phyloP scores from a whole-genome alignment of 2,888 invertebrate species.

The Dastarcus helophoroides region DNA sequence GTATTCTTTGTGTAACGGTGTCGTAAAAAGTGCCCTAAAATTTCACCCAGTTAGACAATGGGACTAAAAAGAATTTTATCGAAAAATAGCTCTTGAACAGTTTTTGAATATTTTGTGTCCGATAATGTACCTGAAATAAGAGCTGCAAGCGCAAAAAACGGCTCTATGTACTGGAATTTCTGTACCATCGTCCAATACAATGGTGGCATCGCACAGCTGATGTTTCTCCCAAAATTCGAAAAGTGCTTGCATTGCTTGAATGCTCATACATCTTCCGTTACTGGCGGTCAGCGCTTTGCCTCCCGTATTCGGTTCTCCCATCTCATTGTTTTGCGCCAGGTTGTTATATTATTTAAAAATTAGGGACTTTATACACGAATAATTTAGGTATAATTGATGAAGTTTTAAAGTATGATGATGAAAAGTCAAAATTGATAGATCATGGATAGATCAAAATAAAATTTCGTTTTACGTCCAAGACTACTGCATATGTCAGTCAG shows the following conservation, averaged over 20 bases:
- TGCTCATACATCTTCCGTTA: slow-evolving; percentile 62
- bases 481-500: too few relatives aligned
- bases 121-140: slow-evolving; percentile 65
- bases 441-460: too few relatives aligned
- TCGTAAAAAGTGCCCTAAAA: slow-evolving; percentile 69
- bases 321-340: slow-evolving; percentile 28
- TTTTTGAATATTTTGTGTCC: too few relatives aligned
- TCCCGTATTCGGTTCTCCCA: slow-evolving; percentile 27
- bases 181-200: slow-evolving; percentile 70
- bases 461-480: too few relatives aligned
- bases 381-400: slow-evolving; percentile 21
- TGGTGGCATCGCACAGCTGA: slow-evolving; percentile 76
- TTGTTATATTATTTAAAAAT: slow-evolving; percentile 15
- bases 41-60: not conserved
- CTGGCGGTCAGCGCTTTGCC: slow-evolving; percentile 30
- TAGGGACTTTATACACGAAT: slow-evolving; percentile 20
- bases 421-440: slow-evolving; percentile 24
- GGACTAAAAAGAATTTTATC: not conserved
- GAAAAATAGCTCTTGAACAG: too few relatives aligned
- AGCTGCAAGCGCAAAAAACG: slow-evolving; percentile 78
- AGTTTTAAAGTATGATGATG: slow-evolving; percentile 21
- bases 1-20: slow-evolving; percentile 57
- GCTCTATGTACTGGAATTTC: slow-evolving; percentile 77
- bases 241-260: slow-evolving; percentile 72
- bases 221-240: slow-evolving; percentile 74